Evolutionary conservation across 2,888 invertebrate species (phyloP), one percentile per base, ranked within the genome.

Genomic region (Cyaniris semiargus): DNA sequence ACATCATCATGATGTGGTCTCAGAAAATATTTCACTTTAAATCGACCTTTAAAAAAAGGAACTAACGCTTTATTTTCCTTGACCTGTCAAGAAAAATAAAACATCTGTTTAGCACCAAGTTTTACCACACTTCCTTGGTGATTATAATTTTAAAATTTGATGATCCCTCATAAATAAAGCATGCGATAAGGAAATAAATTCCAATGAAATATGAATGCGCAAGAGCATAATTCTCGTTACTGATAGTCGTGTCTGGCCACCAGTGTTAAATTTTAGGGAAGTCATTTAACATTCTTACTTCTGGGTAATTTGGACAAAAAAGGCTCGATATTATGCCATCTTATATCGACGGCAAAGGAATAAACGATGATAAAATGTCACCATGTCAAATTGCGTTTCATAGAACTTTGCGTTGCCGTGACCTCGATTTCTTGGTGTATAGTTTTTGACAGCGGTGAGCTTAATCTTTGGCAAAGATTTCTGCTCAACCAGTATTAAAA

Each of bases 261-360:
- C 66, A 5, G 1, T 18, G 23, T 6, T 1, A 44, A 75, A n/a
- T 75, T 75, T 75, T 58, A 75, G 56, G 53, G 75, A 75, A 75
- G 75, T 75, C 27, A 34, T 72, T 72, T 38, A 44, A 23, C 15
- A 72, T 72, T 72, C 44, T 44, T 72, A 23, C 44, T 72, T 72
- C 38, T 72, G 72, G 72, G 72, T 13, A 72, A 72, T 72, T 38
- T 44, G 44, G 21, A 21, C 56, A 38, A 27, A 76, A 70, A 78
- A 78, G 38, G 56, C n/a, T 13, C 71, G 53, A 15, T 53, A 77
- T 76, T 75, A 77, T 77, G 77, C 77, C 76, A 76, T 72, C 44
- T 72, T 44, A 23, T 44, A 34, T 38, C 3, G 34, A 38, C n/a
- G 38, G 38, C 21, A 44, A 66, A 66, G 15, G 18, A 66, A 66